Evolutionary conservation across 1,140 invertebrate genomes (phyloP), one percentile per base, ranked within the genome.

Genomic region (Solenopsis invicta): DNA sequence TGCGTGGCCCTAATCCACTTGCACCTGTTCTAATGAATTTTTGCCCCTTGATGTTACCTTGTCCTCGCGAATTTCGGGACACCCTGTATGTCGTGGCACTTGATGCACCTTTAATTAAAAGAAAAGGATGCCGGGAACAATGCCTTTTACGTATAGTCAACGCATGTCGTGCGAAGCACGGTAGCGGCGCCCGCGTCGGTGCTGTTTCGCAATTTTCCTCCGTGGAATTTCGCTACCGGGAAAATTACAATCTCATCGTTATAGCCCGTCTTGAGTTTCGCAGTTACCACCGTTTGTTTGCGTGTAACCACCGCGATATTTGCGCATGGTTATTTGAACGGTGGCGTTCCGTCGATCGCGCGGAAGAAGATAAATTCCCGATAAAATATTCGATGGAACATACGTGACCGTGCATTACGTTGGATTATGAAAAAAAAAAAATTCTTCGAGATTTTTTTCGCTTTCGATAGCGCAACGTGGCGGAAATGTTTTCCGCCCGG

Each of bases 361-460:
- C 48, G 66, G 29, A 80, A 64, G 56, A 45, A 52, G 56, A 75
- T 74, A 84, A 84, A 74, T 84, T 66, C n/a, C 29, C 54, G 54
- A 72, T 34, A 48, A 54, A 72, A 59, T 72, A 72, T 82, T 71
- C 77, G 77, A 81, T 72, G 59, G 34, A 81, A 52, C 45, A 84
- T 52, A 75, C 80, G 86, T 67, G 86, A 84, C 61, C 48, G 67
- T 66, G 80, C 86, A 84, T 87, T 87, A 84, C 86, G 37, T 84
- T 37, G 78, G 71, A 87, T 74, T 69, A 84, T 50, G 69, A 48
- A 64, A 54, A 78, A 78, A 54, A 82, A 29, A 34, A n/a, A 64
- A 37, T n/a, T 34, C 21, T 21, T 21, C n/a, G 41, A 29, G 24
- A 67, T 48, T 84, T 81, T 84, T 21, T 69, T n/a, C 24, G 80